Evolutionary conservation across 1,140 invertebrate species (phyloP).

Genomic region (Caenorhabditis remanei): DNA sequence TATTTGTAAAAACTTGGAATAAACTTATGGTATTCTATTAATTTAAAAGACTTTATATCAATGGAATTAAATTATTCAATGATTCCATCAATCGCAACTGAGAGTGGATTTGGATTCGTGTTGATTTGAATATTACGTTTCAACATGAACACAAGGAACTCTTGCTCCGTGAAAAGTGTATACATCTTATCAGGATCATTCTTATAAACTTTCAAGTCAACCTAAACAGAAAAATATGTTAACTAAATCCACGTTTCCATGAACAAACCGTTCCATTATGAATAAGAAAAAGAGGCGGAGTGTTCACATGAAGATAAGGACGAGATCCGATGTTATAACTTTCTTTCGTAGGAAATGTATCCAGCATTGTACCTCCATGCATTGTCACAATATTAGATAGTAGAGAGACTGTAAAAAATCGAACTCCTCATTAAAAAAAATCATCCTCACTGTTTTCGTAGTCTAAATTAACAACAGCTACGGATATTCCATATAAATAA

Average conservation of each 20-base stretch:
- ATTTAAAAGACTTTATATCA: neutral
- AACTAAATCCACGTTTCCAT: neutral
- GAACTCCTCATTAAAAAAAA: neutral
- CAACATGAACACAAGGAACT: neutral
- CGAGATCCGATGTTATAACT: neutral
- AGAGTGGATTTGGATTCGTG: neutral
- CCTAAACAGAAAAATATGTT: neutral
- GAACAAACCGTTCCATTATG: constrained; percentile 3
- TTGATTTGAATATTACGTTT: neutral
- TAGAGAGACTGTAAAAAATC: neutral
- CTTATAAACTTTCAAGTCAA: neutral
- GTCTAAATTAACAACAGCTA: neutral
- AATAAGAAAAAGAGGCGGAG: neutral
- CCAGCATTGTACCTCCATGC: neutral
- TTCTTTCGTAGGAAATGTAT: neutral
- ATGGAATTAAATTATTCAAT: neutral
- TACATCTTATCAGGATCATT: constrained; percentile 13
- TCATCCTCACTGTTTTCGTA: neutral
- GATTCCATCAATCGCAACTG: neutral
- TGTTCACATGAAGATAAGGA: neutral
- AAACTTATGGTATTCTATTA: neutral
- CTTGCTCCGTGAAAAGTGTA: neutral
- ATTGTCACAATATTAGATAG: neutral
- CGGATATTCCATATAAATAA: neutral
- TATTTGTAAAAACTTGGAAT: constrained; percentile 2